phyloP scores from a whole-genome alignment of 2,888 invertebrate species.

The Aspidiotus destructor region DNA sequence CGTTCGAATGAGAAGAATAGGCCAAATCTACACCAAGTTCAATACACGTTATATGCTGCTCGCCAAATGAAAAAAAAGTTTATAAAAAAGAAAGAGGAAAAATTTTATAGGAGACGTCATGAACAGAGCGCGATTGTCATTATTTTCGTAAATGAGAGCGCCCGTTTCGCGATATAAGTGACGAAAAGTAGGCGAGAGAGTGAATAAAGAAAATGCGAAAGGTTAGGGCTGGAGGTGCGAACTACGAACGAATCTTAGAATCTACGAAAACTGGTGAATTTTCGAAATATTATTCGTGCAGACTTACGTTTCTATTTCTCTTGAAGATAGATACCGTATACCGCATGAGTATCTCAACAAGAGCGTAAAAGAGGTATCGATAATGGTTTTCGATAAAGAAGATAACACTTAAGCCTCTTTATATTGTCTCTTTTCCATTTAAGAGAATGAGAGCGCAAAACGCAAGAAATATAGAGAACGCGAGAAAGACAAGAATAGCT shows the following conservation, averaged over 20 bases:
- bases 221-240: background rate
- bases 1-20: too few species aligned
- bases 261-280: conserved; percentile 8
- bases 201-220: conserved; percentile 6
- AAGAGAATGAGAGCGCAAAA: too few species aligned
- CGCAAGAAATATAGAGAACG: too few species aligned
- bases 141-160: conserved; percentile 10
- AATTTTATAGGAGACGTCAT: background rate
- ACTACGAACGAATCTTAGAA: background rate
- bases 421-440: conserved; percentile 3
- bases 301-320: background rate
- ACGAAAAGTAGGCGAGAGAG: background rate
- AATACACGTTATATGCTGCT: too few species aligned
- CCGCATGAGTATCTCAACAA: background rate
- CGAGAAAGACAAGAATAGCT: background rate
- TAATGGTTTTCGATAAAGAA: conserved; percentile 10
- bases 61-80: too few species aligned
- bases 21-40: background rate
- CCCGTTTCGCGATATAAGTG: background rate
- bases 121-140: conserved; percentile 8
- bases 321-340: background rate
- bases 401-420: conserved; percentile 17
- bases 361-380: conserved; percentile 7
- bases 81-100: too few species aligned
- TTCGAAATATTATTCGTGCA: background rate